Evolutionary conservation across 2,113 vertebrate species (phyloP).

Genomic region (Lagopus muta): DNA sequence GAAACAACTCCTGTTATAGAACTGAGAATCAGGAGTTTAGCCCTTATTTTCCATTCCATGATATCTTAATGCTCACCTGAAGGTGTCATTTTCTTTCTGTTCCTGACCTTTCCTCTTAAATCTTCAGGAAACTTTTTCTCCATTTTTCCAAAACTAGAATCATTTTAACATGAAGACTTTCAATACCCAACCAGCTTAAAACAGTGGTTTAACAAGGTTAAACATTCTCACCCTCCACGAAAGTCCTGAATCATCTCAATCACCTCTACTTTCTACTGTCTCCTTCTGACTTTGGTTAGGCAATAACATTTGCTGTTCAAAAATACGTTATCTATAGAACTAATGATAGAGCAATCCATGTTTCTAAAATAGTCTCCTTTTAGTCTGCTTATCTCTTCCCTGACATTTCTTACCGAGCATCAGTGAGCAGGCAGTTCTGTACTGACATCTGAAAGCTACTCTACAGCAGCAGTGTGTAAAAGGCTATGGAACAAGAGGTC

Average conservation of each 20-base stretch:
- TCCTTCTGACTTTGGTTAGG: slow-evolving; percentile 24
- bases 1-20: neutral
- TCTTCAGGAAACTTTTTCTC: neutral
- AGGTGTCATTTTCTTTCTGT: neutral
- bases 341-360: slow-evolving; percentile 64
- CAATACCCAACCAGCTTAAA: neutral
- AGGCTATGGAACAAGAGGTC: slow-evolving; percentile 73
- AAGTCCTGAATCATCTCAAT: neutral
- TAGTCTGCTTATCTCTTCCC: slow-evolving; percentile 73
- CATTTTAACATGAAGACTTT: neutral
- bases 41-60: neutral
- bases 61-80: neutral
- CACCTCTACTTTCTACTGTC: neutral
- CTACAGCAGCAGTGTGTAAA: slow-evolving; percentile 23
- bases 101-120: neutral
- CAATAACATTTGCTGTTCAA: slow-evolving; percentile 42
- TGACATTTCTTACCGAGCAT: slow-evolving; percentile 76
- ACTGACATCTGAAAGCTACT: slow-evolving; percentile 64
- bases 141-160: neutral
- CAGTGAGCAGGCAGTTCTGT: slow-evolving; percentile 68
- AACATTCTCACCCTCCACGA: neutral
- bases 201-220: neutral
- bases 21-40: neutral
- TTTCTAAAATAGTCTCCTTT: slow-evolving; percentile 64
- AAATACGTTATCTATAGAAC: slow-evolving; percentile 69